Evolutionary conservation across 2,113 vertebrate genomes (phyloP).

Genomic region (Syrmaticus mikado): DNA sequence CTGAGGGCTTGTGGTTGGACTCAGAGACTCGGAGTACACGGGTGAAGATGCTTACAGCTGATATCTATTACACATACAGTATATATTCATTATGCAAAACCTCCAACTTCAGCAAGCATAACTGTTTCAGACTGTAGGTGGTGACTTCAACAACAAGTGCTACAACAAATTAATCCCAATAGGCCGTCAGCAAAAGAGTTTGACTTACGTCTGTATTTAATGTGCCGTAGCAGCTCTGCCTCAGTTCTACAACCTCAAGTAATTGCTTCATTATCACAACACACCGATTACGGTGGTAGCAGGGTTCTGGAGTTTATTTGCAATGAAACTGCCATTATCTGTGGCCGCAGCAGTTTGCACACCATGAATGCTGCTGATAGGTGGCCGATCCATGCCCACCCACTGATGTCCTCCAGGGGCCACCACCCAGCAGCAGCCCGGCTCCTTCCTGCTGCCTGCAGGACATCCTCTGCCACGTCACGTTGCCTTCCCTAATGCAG

Average conservation of each 20-base stretch:
- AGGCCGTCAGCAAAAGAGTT: not conserved
- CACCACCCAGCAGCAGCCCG: no score
- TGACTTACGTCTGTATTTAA: not conserved
- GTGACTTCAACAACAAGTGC: not conserved
- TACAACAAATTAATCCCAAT: not conserved
- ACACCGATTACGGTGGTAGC: rapidly evolving
- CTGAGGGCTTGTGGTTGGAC: no score
- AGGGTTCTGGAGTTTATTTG: not conserved
- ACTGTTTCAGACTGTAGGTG: no score
- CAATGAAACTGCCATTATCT: not conserved
- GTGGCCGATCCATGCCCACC: no score
- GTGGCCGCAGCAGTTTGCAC: not conserved
- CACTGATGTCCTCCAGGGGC: no score
- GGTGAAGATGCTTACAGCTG: not conserved
- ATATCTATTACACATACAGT: no score
- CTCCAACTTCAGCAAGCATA: not conserved
- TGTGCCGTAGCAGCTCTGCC: rapidly evolving
- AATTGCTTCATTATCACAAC: not conserved
- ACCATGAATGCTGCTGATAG: no score
- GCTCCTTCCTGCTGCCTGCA: no score
- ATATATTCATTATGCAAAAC: not conserved
- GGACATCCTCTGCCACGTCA: no score
- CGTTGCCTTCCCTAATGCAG: no score
- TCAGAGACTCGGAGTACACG: not conserved
- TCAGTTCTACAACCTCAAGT: not conserved